phyloP scores from a whole-genome alignment of 2,113 vertebrate species.

The Epinephelus moara region DNA sequence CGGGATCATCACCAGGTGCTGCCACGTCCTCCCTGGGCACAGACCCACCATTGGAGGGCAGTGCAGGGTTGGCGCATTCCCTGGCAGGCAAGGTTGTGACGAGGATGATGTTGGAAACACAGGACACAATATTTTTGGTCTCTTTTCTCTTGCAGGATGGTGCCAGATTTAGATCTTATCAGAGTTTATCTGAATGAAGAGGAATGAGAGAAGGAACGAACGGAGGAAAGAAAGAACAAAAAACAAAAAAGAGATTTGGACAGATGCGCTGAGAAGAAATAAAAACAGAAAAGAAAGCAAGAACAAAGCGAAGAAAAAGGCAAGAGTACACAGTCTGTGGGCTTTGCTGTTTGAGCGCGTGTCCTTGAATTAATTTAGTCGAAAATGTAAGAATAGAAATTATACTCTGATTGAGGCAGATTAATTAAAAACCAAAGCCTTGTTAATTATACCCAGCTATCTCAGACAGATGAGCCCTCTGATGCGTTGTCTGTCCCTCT shows the following conservation, averaged over 20 bases:
- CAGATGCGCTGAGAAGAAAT: not conserved
- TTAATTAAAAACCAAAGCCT: slow-evolving; percentile 77
- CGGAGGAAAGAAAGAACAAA: not conserved
- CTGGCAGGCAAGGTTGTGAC: slow-evolving; percentile 22
- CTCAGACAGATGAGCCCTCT: slow-evolving; percentile 70
- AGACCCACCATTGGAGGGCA: slow-evolving; percentile 74
- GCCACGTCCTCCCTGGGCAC: slow-evolving; percentile 46
- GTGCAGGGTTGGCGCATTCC: slow-evolving; percentile 62
- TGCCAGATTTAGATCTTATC: slow-evolving; percentile 33
- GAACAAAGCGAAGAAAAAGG: slow-evolving; percentile 15
- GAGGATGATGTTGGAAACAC: slow-evolving; percentile 30
- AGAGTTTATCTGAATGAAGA: slow-evolving; percentile 37
- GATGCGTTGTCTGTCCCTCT: slow-evolving; percentile 53
- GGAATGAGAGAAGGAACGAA: not conserved
- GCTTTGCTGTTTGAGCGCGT: slow-evolving; percentile 23
- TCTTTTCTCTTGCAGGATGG: not conserved
- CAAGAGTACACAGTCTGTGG: slow-evolving; percentile 3
- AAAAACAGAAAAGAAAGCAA: not conserved
- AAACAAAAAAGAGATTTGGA: not conserved
- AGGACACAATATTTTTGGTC: not conserved
- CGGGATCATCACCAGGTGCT: slow-evolving; percentile 72
- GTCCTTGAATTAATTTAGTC: slow-evolving; percentile 65
- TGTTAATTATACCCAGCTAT: slow-evolving; percentile 77
- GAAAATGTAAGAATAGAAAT: slow-evolving; percentile 67
- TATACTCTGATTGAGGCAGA: slow-evolving; percentile 61